Conservation (phyloP, 2,888 invertebrate species). For the Scaeva pyrastri region DNA sequence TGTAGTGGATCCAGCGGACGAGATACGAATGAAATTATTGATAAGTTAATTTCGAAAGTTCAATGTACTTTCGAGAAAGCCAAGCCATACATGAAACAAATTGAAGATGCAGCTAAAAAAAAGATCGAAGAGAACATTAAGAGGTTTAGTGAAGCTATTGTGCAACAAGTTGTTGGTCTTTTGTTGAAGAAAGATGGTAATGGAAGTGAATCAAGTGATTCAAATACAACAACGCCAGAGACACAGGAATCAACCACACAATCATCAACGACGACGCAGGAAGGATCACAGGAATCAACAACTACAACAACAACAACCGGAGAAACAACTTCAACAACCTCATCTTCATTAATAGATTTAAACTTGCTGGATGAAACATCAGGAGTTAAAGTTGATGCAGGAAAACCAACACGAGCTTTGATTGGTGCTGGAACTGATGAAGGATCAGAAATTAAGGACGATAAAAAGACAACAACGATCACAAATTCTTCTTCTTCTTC, state of each 20-base stretch:
- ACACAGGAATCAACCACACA: not conserved
- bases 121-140: conserved; percentile 80
- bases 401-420: too few species aligned
- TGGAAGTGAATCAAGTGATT: not conserved
- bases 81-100: conserved; percentile 81
- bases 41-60: conserved; percentile 79
- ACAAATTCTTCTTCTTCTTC: too few species aligned
- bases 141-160: conserved; percentile 79
- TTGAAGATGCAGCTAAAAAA: conserved; percentile 80
- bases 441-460: too few species aligned
- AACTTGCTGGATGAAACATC: too few species aligned
- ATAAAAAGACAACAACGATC: too few species aligned
- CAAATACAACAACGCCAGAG: conserved; percentile 2
- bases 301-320: not conserved
- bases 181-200: conserved; percentile 6
- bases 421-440: too few species aligned
- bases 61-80: conserved; percentile 81
- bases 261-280: not conserved
- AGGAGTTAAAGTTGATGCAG: too few species aligned
- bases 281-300: conserved; percentile 3
- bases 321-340: not conserved
- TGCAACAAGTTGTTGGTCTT: conserved; percentile 78
- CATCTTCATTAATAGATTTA: too few species aligned
- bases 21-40: conserved; percentile 77
- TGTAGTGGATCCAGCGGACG: conserved; percentile 54